These are phyloP conservation scores for Oostethus manadensis DNA, from an alignment of 2,113 vertebrate genomes.

Conservation along the genomic window DNA sequence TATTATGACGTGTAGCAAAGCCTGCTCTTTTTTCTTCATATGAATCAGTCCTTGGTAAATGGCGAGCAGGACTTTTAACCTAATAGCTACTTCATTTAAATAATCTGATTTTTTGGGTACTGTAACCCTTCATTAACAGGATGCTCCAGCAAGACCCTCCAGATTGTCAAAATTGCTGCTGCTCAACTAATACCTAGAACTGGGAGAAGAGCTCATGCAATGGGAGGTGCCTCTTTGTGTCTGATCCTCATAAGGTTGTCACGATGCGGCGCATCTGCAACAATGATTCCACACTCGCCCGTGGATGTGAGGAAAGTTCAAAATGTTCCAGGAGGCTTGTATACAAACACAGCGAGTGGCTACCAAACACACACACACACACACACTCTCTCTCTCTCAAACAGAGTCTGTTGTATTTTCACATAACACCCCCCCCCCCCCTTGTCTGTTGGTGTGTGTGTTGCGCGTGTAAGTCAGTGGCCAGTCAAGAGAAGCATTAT, in stretches of 20 bases:
- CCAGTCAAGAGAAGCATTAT: slow-evolving; percentile 81
- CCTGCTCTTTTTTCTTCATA: no score
- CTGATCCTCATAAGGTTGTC: background rate
- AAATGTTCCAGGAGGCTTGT: slow-evolving; percentile 14
- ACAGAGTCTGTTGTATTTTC: slow-evolving; percentile 55
- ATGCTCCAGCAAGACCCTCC: no score
- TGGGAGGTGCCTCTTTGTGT: no score
- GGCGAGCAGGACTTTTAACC: no score
- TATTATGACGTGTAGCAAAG: no score
- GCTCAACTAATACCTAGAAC: no score
- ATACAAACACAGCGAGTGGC: slow-evolving; percentile 21
- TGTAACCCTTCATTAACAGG: no score
- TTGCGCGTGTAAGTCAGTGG: slow-evolving; percentile 70
- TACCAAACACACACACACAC: background rate
- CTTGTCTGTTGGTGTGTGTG: slow-evolving; percentile 32
- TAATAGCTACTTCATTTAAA: no score
- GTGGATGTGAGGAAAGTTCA: slow-evolving; percentile 3
- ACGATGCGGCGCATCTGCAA: background rate
- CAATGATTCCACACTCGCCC: background rate
- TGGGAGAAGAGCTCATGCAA: no score
- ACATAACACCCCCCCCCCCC: slow-evolving; percentile 42
- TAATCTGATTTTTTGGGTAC: no score
- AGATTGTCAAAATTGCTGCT: no score
- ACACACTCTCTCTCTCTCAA: slow-evolving; percentile 12
- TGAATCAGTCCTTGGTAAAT: no score